Percentiles rank a stretch among this genome's conserved stretches.
Conservation (phyloP, 2,113 vertebrate genomes). For the Pogona vitticeps region DNA sequence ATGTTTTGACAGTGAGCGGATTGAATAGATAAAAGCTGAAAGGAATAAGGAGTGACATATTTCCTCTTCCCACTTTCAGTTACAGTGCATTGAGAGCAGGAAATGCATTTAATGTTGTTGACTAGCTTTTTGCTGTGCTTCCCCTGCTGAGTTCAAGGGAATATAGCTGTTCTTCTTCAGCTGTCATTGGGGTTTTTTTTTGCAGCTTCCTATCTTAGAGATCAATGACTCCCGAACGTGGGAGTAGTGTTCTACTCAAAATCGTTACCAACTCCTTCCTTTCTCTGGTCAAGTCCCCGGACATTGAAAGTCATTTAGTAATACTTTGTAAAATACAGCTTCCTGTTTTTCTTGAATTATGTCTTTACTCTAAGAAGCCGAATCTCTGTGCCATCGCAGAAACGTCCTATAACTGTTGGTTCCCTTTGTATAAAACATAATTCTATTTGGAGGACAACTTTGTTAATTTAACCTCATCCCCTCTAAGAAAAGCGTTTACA, state of each 20-base stretch:
- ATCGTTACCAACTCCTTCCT: background rate
- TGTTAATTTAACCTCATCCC: too few relatives aligned
- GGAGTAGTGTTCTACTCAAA: constrained; percentile 6
- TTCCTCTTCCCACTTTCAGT: constrained; percentile 36
- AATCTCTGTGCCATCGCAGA: too few relatives aligned
- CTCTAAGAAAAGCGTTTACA: too few relatives aligned
- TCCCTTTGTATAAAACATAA: too few relatives aligned
- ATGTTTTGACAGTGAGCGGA: constrained; percentile 7
- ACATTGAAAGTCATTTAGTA: constrained; percentile 8
- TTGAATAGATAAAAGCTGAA: constrained; percentile 41
- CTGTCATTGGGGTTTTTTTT: constrained; percentile 32
- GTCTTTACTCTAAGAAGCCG: too few relatives aligned
- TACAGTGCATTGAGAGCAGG: constrained; percentile 41
- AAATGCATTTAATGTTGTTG: constrained; percentile 36
- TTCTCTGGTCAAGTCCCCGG: background rate
- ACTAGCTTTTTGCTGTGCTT: constrained; percentile 26
- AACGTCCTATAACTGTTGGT: too few relatives aligned
- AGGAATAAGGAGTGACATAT: background rate
- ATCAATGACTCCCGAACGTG: constrained; percentile 14
- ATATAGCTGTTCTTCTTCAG: constrained; percentile 21
- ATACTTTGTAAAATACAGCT: background rate
- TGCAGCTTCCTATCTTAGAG: constrained; percentile 19
- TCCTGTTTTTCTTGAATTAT: background rate
- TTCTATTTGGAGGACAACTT: too few relatives aligned
- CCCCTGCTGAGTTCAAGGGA: constrained; percentile 11